Conservation (phyloP, 2,888 invertebrate genomes). For the Panorpa germanica region DNA sequence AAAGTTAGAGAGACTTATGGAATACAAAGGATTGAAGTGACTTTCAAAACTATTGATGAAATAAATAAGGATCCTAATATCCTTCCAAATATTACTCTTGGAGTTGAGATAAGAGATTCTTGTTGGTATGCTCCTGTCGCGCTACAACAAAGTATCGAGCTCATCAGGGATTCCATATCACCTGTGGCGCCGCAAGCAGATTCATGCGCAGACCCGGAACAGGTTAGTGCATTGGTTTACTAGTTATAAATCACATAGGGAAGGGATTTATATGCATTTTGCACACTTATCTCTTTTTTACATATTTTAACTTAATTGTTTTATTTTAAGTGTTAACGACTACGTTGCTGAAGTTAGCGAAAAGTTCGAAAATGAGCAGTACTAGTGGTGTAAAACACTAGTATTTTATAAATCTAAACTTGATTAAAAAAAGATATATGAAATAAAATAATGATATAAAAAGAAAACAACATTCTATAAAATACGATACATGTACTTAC, state of each 20-base stretch:
- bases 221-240: slow-evolving; percentile 3
- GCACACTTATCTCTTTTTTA: no score
- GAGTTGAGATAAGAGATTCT: slow-evolving; percentile 57
- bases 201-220: slow-evolving; percentile 10
- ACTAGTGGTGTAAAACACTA: no score
- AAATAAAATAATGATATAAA: no score
- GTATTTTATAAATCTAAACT: no score
- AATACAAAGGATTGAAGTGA: slow-evolving; percentile 49
- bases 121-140: slow-evolving; percentile 71
- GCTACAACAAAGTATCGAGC: slow-evolving; percentile 56
- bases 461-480: no score
- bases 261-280: slow-evolving; percentile 5
- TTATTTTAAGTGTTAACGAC: no score
- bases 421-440: no score
- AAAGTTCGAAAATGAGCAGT: no score
- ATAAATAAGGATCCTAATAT: slow-evolving; percentile 39
- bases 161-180: slow-evolving; percentile 47
- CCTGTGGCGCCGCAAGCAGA: slow-evolving; percentile 18
- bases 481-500: no score
- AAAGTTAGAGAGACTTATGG: slow-evolving; percentile 47
- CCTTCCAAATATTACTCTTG: slow-evolving; percentile 32
- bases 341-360: no score
- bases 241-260: slow-evolving; percentile 3
- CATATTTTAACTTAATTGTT: no score
- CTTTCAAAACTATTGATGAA: slow-evolving; percentile 37